Evolutionary conservation across 2,797 vertebrate species (phyloP).

Genomic region (Tenualosa thibaudeaui): DNA sequence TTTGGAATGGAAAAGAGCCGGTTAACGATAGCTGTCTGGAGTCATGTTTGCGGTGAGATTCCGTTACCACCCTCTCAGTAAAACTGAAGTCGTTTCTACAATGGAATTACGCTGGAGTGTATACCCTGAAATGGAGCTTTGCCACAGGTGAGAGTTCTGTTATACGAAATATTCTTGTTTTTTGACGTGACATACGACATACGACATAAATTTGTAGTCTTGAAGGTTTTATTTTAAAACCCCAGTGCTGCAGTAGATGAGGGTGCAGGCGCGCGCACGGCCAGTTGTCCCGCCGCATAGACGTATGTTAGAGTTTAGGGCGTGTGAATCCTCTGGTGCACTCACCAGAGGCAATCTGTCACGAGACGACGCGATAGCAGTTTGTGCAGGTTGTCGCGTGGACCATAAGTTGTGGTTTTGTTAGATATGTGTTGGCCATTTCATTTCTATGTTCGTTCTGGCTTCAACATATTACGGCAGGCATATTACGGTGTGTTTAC

Average conservation of each 20-base stretch:
- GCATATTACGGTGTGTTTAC: background rate
- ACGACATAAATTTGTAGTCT: background rate
- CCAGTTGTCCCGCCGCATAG: conserved; percentile 8
- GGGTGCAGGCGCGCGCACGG: conserved; percentile 11
- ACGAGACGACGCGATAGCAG: background rate
- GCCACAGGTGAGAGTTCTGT: background rate
- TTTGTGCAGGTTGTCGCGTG: background rate
- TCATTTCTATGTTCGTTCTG: background rate
- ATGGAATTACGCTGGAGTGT: background rate
- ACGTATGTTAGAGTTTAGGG: conserved; percentile 22
- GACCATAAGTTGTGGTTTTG: too few species aligned
- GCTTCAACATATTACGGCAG: background rate
- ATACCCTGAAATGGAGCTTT: background rate
- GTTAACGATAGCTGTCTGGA: background rate
- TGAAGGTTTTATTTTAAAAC: background rate
- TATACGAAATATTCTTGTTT: background rate
- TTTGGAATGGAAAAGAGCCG: background rate
- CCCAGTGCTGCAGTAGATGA: background rate
- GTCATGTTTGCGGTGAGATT: background rate
- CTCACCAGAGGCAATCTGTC: background rate
- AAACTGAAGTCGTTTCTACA: background rate
- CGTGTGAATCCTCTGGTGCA: conserved; percentile 5
- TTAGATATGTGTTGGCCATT: background rate
- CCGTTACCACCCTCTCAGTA: background rate
- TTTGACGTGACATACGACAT: background rate